Conservation (phyloP, 2,113 vertebrate genomes). For the Grammomys surdaster region DNA sequence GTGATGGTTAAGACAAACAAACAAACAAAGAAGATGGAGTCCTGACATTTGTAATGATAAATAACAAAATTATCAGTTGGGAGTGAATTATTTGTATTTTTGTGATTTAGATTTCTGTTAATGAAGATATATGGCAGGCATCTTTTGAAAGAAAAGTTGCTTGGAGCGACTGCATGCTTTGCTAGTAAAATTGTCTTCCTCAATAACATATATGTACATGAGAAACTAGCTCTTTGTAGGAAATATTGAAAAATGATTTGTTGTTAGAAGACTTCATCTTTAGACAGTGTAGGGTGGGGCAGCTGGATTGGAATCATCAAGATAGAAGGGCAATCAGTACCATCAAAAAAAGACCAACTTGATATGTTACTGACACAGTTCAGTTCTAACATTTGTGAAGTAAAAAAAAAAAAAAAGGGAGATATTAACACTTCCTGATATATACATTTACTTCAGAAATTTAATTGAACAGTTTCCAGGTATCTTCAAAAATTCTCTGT, state of each 20-base stretch:
- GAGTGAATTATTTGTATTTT: neutral
- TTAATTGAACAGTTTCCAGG: slow-evolving; percentile 1
- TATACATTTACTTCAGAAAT: slow-evolving; percentile 45
- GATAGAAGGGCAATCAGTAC: neutral
- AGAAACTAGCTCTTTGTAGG: slow-evolving; percentile 19
- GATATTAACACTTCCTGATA: neutral
- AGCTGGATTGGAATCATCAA: neutral
- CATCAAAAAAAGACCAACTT: neutral
- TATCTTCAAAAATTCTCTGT: slow-evolving; percentile 28
- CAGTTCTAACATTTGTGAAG: slow-evolving; percentile 3
- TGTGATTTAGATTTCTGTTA: slow-evolving; percentile 13
- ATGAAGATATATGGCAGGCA: neutral
- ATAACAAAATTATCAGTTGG: slow-evolving; percentile 2
- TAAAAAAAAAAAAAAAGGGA: neutral
- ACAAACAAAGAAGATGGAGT: neutral
- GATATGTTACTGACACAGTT: neutral
- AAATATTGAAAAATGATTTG: slow-evolving; percentile 20
- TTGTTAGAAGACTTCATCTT: neutral
- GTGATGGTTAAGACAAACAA: neutral
- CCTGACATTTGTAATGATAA: slow-evolving; percentile 20
- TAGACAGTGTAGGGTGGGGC: neutral
- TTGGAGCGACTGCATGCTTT: neutral
- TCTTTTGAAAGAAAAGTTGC: slow-evolving; percentile 26
- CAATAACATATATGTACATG: neutral
- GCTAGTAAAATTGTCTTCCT: neutral